These are phyloP conservation scores for Tragelaphus imberbis DNA, from an alignment of 2,113 vertebrate genomes.

Conservation along the genomic window DNA sequence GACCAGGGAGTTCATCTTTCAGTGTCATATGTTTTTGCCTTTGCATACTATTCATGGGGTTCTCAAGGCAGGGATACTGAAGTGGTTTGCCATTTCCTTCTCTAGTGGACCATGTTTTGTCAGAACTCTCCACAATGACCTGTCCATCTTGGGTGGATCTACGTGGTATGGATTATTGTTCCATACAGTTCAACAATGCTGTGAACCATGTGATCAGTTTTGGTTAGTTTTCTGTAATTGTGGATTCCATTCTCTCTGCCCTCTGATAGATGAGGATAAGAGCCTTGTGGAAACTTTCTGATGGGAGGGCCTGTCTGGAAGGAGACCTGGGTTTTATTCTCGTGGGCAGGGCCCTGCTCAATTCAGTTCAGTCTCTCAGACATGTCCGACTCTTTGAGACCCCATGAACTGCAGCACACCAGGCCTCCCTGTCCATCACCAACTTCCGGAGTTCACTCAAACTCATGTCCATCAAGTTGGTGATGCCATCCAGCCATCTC, in stretches of 20 bases:
- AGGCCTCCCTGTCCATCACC: no score
- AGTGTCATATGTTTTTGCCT: background rate
- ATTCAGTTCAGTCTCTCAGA: no score
- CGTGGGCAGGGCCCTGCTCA: background rate
- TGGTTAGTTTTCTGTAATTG: background rate
- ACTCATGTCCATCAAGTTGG: no score
- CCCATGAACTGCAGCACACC: no score
- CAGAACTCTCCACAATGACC: background rate
- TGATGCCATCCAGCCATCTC: no score
- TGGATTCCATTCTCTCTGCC: background rate
- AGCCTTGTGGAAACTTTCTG: background rate
- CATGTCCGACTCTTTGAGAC: no score
- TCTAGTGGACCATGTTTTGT: background rate
- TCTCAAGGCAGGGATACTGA: background rate
- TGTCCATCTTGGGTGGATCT: background rate
- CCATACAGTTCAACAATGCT: background rate
- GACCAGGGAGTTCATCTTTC: background rate
- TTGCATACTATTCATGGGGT: background rate
- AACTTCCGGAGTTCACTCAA: no score
- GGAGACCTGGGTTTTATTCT: background rate
- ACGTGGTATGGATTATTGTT: background rate
- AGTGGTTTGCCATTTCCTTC: background rate
- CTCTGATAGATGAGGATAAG: background rate
- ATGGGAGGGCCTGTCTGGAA: background rate
- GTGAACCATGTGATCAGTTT: background rate